phyloP scores from a whole-genome alignment of 2,797 vertebrate species.

The Semaprochilodus insignis region DNA sequence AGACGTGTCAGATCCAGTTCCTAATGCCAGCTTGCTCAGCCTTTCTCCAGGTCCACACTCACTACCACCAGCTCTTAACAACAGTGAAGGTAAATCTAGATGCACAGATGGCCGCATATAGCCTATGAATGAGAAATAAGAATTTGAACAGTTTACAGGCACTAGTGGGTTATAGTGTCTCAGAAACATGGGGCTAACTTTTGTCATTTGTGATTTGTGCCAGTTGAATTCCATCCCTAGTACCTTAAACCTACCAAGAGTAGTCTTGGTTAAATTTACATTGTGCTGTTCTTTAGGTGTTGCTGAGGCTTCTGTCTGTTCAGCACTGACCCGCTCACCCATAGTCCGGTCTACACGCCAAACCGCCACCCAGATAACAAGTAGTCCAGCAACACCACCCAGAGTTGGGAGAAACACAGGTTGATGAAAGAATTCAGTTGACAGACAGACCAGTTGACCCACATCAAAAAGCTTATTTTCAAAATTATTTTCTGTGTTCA shows the following conservation, averaged over 20 bases:
- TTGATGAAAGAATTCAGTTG: neutral
- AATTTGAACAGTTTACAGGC: neutral
- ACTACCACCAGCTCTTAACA: neutral
- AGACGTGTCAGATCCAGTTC: constrained; percentile 17
- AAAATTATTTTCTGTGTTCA: constrained; percentile 46
- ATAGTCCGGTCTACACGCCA: constrained; percentile 1
- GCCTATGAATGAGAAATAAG: neutral
- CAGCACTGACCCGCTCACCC: constrained; percentile 26
- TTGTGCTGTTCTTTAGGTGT: neutral
- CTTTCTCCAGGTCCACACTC: neutral
- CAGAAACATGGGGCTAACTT: too few species aligned
- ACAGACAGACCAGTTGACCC: neutral
- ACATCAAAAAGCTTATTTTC: constrained; percentile 4
- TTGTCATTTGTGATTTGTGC: too few species aligned
- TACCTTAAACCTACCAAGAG: too few species aligned
- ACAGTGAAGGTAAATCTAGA: neutral
- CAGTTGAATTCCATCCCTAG: too few species aligned
- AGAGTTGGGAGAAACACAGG: neutral
- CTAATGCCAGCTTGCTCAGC: neutral
- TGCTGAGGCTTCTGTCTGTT: neutral
- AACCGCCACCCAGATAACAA: neutral
- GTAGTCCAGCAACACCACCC: neutral
- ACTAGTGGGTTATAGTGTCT: too few species aligned
- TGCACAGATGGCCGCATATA: neutral
- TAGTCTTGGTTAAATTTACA: neutral